A percentile compares a stretch with the other conserved stretches of the same genome.
Evolutionary conservation across 2,888 invertebrate genomes (phyloP).

Genomic region (Mesorhabditis spiculigera): DNA sequence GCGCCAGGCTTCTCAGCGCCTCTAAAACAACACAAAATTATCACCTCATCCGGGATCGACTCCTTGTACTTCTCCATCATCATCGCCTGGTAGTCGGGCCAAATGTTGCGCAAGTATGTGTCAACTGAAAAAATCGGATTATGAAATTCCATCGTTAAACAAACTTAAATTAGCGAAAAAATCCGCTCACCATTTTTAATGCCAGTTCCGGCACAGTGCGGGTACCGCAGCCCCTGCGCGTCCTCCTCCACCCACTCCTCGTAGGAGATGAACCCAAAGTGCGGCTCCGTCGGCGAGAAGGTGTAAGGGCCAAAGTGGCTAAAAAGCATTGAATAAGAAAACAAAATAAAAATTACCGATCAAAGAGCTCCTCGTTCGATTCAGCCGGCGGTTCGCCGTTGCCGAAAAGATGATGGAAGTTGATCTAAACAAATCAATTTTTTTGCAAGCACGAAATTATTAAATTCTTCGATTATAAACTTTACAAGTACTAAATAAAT

Average conservation of each 20-base stretch:
- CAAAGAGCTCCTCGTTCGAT: background rate
- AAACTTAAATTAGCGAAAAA: background rate
- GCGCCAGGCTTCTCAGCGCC: no score
- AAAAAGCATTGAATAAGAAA: background rate
- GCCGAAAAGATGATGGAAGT: slow-evolving; percentile 2
- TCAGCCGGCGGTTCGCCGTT: background rate
- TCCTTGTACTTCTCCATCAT: background rate
- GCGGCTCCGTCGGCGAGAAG: background rate
- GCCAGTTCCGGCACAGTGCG: background rate
- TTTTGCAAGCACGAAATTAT: background rate
- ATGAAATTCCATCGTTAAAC: background rate
- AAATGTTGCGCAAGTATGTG: background rate
- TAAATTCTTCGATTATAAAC: background rate
- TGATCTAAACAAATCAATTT: background rate
- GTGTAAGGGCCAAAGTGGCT: background rate
- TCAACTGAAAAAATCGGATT: background rate
- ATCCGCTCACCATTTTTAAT: background rate
- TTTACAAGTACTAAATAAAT: no score
- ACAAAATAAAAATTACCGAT: background rate
- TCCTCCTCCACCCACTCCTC: slow-evolving; percentile 2
- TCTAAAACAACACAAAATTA: no score
- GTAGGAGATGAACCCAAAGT: slow-evolving; percentile 1
- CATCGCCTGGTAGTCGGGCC: background rate
- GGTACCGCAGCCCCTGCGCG: background rate
- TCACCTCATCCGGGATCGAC: no score